Base-by-base conservation (phyloP, 2,888 invertebrate species). In the Chrysolina americana region DNA sequence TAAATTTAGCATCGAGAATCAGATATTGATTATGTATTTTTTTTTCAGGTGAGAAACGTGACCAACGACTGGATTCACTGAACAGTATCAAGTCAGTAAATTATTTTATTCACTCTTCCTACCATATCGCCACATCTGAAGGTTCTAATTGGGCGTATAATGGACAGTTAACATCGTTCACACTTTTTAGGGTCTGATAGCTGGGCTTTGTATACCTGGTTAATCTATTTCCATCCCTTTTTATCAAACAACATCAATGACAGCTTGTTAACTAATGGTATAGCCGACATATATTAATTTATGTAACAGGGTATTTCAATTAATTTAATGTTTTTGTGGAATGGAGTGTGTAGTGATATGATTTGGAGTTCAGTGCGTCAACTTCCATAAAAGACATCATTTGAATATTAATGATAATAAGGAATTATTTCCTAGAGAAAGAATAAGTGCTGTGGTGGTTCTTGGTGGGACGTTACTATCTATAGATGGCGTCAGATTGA, bases 121-220 rank as follows among this genome's bases (percentile, higher is more conserved):
- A 47, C 21, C 48, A 15, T 62, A 59, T 70, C 63, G 15, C 21
- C 56, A 56, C 19, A 70, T 62, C 63, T 62, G 69, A 19, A 62
- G 41, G 68, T 36, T 50, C 64, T 74, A 71, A 74, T 74, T 74
- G 74, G 71, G 71, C 70, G 59, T 68, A 63, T 65, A 74, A 74
- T 74, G 71, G 74, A 59, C 71, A 74, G 65, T 71, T 59, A 74
- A 74, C 71, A 66, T 41, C 64, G 74, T 74, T 74, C 70, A 74
- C 74, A 74, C 74, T 66, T 71, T 63, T 71, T 47, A 15, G 64
- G 50, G 41, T 71, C 56, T 44, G 53, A 64, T 23, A 36, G 50
- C 17, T 53, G 53, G 64, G 65, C 28, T 68, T 17, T 8, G 28
- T 41, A 44, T 65, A 65, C 71, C 71, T 71, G 71, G 23, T 53